These are phyloP conservation scores for Phataginus tricuspis DNA, from an alignment of 2,797 vertebrate species.

Conservation along the genomic window DNA sequence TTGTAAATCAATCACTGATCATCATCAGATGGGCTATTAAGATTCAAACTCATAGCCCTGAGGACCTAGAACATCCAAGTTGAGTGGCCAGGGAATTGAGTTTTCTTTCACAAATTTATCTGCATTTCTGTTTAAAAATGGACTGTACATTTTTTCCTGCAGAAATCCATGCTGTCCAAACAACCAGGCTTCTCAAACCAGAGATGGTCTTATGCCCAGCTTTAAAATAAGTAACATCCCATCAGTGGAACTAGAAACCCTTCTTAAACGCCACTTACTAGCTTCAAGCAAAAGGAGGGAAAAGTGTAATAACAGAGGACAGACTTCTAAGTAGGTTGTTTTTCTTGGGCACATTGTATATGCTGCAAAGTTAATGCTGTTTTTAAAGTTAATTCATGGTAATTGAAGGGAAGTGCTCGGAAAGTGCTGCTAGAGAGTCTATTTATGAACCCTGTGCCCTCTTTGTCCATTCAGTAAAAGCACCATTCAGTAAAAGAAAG, in stretches of 20 bases:
- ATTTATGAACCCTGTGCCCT: slow-evolving; percentile 75
- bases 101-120: not conserved
- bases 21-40: not conserved
- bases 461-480: slow-evolving; percentile 79
- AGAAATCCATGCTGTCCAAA: not conserved
- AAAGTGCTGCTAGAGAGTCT: slow-evolving; percentile 73
- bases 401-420: slow-evolving; percentile 75
- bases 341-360: slow-evolving; percentile 64
- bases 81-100: not conserved
- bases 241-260: not conserved
- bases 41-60: not conserved
- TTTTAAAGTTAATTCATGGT: slow-evolving; percentile 82
- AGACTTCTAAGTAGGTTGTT: slow-evolving; percentile 61
- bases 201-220: not conserved
- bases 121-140: not conserved
- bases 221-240: not conserved
- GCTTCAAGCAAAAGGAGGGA: slow-evolving; percentile 30
- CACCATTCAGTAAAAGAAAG: slow-evolving; percentile 59
- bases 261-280: not conserved
- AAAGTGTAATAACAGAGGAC: slow-evolving; percentile 59
- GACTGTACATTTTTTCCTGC: not conserved
- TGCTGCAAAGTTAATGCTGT: slow-evolving; percentile 78
- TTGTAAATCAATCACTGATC: not conserved
- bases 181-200: not conserved
- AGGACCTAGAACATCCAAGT: not conserved